phyloP scores from a whole-genome alignment of 2,888 invertebrate species.

The Agrotis exclamationis region DNA sequence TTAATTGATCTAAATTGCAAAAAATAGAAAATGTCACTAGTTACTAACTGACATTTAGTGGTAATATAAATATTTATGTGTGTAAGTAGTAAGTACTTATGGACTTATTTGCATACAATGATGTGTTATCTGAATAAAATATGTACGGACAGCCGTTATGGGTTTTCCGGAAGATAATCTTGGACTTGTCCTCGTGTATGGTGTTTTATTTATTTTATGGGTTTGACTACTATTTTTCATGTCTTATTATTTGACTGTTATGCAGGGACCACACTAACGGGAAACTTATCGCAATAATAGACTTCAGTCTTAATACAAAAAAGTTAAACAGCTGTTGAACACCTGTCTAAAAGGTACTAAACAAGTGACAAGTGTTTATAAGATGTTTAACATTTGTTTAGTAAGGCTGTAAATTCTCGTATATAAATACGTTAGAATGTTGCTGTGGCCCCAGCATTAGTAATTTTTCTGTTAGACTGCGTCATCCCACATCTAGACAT shows the following conservation, averaged over 20 bases:
- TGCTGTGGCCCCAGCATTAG: too few species aligned
- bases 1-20: slow-evolving; percentile 55
- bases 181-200: not conserved
- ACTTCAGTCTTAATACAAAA: too few species aligned
- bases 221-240: not conserved
- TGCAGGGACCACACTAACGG: too few species aligned
- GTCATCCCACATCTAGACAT: too few species aligned
- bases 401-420: too few species aligned
- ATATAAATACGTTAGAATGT: too few species aligned
- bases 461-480: too few species aligned
- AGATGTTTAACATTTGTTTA: too few species aligned
- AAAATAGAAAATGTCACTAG: slow-evolving; percentile 45
- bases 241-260: not conserved
- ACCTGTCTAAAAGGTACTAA: too few species aligned
- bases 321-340: too few species aligned
- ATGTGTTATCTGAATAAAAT: slow-evolving; percentile 33
- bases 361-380: too few species aligned
- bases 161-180: slow-evolving; percentile 40
- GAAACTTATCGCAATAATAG: too few species aligned
- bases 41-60: slow-evolving; percentile 50
- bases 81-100: not conserved
- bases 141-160: slow-evolving; percentile 29
- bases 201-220: not conserved
- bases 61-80: slow-evolving; percentile 13
- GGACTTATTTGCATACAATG: slow-evolving; percentile 61